Percentiles rank a stretch among this genome's conserved stretches.
Evolutionary conservation across 23 tunicate genomes (phyloP).

Genomic region (Halocynthia roretzi): DNA sequence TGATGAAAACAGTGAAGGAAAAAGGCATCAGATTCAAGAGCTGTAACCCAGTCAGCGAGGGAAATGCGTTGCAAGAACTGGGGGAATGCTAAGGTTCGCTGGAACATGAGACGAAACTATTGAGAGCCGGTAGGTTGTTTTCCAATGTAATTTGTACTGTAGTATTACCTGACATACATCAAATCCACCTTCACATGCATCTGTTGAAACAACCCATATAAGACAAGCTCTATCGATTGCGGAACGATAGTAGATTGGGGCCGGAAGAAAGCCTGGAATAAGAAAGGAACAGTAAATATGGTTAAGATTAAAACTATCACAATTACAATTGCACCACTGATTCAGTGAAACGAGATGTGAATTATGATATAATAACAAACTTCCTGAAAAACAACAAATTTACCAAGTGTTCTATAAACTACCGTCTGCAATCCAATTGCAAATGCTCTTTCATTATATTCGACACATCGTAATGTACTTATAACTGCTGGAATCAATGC

Average conservation of each 20-base stretch:
- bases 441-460: constrained; percentile 73
- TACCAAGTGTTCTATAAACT: constrained; percentile 61
- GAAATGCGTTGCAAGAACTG: too few species aligned
- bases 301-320: not conserved
- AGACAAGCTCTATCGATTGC: constrained; percentile 81
- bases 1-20: not conserved
- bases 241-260: constrained; percentile 81
- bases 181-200: constrained; percentile 18
- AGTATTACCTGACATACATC: constrained; percentile 60
- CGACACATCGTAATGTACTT: constrained; percentile 77
- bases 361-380: too few species aligned
- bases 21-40: too few species aligned
- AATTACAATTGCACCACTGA: too few species aligned
- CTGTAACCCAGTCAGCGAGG: too few species aligned
- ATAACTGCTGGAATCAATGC: constrained; percentile 81
- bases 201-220: constrained; percentile 56
- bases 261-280: constrained; percentile 60
- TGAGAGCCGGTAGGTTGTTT: too few species aligned
- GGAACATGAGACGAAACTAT: too few species aligned
- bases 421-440: constrained; percentile 82
- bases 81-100: too few species aligned
- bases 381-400: not conserved
- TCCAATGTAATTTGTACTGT: too few species aligned
- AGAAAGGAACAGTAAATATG: too few species aligned
- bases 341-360: too few species aligned